Percentiles rank a stretch among this genome's conserved stretches.
These are phyloP conservation scores for Lamproptera curius DNA, from an alignment of 2,888 invertebrate genomes.

Conservation along the genomic window DNA sequence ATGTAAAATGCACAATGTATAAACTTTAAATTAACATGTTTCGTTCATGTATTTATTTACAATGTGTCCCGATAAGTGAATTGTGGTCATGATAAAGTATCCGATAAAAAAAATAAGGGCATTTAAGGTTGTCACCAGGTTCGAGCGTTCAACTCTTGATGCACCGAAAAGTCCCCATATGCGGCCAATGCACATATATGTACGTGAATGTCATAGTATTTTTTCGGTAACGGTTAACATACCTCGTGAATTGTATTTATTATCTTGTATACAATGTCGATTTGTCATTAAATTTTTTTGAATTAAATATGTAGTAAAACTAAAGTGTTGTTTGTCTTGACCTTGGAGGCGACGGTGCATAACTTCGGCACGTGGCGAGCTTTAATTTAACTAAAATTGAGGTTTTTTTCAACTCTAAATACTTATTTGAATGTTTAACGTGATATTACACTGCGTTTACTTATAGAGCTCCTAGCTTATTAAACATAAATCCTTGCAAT, in stretches of 20 bases:
- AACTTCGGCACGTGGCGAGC: background rate
- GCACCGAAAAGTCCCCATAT: background rate
- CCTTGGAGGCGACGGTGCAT: background rate
- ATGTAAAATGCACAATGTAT: too few relatives aligned
- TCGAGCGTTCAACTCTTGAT: background rate
- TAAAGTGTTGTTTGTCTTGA: constrained; percentile 5
- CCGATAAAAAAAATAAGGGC: background rate
- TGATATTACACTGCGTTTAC: background rate
- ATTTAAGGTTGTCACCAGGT: background rate
- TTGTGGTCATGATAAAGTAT: background rate
- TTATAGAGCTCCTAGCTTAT: too few relatives aligned
- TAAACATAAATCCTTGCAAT: too few relatives aligned
- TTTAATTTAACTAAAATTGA: background rate
- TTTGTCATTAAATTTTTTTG: background rate
- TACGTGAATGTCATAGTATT: background rate
- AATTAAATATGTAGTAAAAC: constrained; percentile 6
- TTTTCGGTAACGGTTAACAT: constrained; percentile 5
- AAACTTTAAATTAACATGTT: too few relatives aligned
- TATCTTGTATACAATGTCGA: background rate
- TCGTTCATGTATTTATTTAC: too few relatives aligned
- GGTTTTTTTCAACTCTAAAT: background rate
- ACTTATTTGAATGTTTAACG: background rate
- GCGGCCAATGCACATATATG: constrained; percentile 3
- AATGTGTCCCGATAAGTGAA: too few relatives aligned
- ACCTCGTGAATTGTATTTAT: constrained; percentile 4